These are phyloP conservation scores for Calliphora vomitoria DNA, from an alignment of 2,888 invertebrate species.

Conservation along the genomic window DNA sequence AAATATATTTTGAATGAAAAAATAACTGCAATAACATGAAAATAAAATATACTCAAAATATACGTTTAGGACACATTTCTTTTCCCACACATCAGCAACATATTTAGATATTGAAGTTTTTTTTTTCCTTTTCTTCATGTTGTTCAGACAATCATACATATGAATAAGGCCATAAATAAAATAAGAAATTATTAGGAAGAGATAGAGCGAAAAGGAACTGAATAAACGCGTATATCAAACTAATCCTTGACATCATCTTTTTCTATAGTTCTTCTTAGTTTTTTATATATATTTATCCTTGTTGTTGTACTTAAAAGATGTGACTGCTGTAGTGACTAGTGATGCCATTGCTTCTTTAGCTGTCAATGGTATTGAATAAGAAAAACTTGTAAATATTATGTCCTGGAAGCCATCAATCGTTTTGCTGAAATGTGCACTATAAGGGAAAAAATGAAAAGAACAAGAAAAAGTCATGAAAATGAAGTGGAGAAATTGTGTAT, in stretches of 20 bases:
- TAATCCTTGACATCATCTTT: slow-evolving; percentile 80
- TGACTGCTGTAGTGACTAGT: slow-evolving; percentile 66
- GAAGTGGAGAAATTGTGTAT: slow-evolving; percentile 60
- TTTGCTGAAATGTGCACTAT: slow-evolving; percentile 83
- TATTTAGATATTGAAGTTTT: slow-evolving; percentile 23
- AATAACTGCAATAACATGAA: slow-evolving; percentile 51
- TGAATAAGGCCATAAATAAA: slow-evolving; percentile 63
- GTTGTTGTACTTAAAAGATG: slow-evolving; percentile 59
- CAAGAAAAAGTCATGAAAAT: slow-evolving; percentile 81
- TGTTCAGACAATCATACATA: slow-evolving; percentile 37
- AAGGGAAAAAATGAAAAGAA: slow-evolving; percentile 44
- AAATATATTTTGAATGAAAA: not conserved
- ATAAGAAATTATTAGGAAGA: slow-evolving; percentile 39
- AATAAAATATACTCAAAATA: slow-evolving; percentile 32
- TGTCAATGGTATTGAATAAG: slow-evolving; percentile 73
- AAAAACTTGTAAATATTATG: slow-evolving; percentile 82
- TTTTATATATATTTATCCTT: slow-evolving; percentile 10
- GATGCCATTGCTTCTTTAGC: slow-evolving; percentile 62
- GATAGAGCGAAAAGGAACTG: slow-evolving; percentile 69
- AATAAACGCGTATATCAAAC: slow-evolving; percentile 80
- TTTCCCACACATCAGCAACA: not conserved
- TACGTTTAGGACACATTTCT: slow-evolving; percentile 36
- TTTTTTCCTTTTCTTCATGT: not conserved
- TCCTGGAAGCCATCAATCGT: slow-evolving; percentile 84
- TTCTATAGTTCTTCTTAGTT: slow-evolving; percentile 48